Conservation (phyloP, 2,113 vertebrate genomes). For the Sialia sialis region DNA sequence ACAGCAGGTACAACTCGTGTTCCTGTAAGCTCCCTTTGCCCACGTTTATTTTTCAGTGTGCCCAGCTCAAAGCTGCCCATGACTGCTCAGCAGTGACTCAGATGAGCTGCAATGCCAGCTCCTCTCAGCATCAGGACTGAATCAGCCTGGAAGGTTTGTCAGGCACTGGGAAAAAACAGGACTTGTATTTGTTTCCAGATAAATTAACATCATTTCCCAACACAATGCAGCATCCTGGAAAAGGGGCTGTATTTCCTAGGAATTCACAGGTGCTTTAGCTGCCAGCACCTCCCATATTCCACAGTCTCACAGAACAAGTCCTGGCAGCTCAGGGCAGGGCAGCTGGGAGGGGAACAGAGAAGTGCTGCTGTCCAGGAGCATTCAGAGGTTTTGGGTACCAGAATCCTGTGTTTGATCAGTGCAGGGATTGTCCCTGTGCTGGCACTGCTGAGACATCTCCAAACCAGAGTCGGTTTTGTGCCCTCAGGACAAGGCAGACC, state of each 20-base stretch:
- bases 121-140: not conserved
- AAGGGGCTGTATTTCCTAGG: not conserved
- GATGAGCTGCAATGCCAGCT: not conserved
- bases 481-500: accelerated
- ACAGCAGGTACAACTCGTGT: not conserved
- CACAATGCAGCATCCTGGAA: not conserved
- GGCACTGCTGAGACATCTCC: not conserved
- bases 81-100: not conserved
- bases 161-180: not conserved
- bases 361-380: not conserved
- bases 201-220: not conserved
- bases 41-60: not conserved
- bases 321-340: accelerated
- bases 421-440: not conserved
- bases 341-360: not conserved
- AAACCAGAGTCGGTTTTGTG: accelerated
- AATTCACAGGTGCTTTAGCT: not conserved
- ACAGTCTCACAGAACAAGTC: not conserved
- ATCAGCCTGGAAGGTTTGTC: not conserved
- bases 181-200: not conserved
- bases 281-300: not conserved
- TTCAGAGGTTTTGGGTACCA: not conserved
- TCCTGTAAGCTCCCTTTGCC: not conserved
- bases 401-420: not conserved
- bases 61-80: not conserved